Conservation (phyloP, 2,888 invertebrate species). For the Melanophora roralis region DNA sequence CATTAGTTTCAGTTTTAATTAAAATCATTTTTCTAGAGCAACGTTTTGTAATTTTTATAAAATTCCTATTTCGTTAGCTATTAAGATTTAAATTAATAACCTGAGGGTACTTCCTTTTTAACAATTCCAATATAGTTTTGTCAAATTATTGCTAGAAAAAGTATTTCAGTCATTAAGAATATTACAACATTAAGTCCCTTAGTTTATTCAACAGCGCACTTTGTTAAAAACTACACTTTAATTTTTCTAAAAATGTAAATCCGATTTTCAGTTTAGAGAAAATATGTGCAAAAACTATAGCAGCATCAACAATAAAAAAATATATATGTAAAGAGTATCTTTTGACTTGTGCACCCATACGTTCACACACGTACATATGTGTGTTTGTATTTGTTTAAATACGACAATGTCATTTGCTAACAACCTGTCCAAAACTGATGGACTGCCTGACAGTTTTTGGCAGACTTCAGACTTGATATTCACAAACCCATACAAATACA, state of each 20-base stretch:
- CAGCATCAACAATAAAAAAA: too few relatives aligned
- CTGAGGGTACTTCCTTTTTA: conserved; percentile 14
- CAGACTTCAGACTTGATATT: neutral
- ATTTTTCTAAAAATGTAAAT: conserved; percentile 50
- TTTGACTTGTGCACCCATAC: conserved; percentile 29
- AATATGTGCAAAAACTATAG: conserved; percentile 8
- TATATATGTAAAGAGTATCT: conserved; percentile 19
- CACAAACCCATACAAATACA: neutral
- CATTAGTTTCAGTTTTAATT: conserved; percentile 20
- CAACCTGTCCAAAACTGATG: conserved; percentile 59
- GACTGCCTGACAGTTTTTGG: conserved; percentile 46
- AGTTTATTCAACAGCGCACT: conserved; percentile 25
- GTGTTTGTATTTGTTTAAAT: neutral
- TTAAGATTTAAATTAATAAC: conserved; percentile 41
- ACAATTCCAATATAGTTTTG: conserved; percentile 17
- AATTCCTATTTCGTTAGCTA: conserved; percentile 13
- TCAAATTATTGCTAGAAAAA: conserved; percentile 38
- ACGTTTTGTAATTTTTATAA: neutral
- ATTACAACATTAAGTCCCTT: too few relatives aligned
- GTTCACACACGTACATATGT: neutral
- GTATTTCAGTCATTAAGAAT: conserved; percentile 57
- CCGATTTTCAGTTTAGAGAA: conserved; percentile 50
- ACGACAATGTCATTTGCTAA: conserved; percentile 54
- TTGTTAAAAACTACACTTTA: conserved; percentile 29
- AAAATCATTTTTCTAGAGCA: neutral